Conservation (phyloP, 2,113 vertebrate genomes). For the Mastomys coucha region DNA sequence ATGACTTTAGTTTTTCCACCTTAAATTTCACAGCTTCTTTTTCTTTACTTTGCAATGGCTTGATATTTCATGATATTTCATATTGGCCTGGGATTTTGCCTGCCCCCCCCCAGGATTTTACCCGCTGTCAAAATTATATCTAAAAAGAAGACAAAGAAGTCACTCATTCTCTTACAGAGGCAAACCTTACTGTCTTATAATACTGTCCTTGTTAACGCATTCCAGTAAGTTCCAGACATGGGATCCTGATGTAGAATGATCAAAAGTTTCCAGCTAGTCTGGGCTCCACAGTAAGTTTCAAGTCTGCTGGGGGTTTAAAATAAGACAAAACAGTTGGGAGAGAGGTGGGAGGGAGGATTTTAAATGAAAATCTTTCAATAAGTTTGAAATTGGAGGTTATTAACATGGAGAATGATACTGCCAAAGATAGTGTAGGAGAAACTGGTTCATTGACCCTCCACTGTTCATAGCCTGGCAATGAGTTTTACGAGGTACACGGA, state of each 20-base stretch:
- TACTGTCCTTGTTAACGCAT: not conserved
- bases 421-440: not conserved
- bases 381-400: not conserved
- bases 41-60: not conserved
- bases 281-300: not conserved
- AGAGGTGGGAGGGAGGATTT: not conserved
- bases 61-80: not conserved
- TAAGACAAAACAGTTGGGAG: not conserved
- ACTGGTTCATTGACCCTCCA: not conserved
- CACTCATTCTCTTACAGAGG: not conserved
- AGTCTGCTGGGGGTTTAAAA: no score
- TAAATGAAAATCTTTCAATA: not conserved
- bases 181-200: not conserved
- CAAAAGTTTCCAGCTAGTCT: not conserved
- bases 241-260: not conserved
- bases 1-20: not conserved
- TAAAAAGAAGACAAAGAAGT: not conserved
- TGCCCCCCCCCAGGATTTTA: not conserved
- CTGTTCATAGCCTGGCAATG: not conserved
- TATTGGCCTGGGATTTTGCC: not conserved
- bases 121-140: not conserved
- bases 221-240: not conserved
- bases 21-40: not conserved
- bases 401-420: not conserved
- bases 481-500: accelerated